These are phyloP conservation scores for Pomatostomus ruficeps DNA, from an alignment of 2,113 vertebrate species.

Conservation along the genomic window DNA sequence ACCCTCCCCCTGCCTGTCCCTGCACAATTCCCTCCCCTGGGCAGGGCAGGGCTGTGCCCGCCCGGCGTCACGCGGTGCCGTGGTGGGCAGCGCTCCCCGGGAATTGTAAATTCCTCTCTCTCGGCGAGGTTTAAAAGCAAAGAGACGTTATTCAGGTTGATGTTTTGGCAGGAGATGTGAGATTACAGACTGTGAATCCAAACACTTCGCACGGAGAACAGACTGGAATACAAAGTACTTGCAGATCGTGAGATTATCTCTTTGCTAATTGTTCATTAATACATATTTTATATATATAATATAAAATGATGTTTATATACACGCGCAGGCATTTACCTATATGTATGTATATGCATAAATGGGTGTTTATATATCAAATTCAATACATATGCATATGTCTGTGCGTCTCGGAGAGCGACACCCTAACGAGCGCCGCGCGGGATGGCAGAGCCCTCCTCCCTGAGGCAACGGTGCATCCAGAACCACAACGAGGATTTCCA, in stretches of 20 bases:
- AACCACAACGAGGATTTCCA: neutral
- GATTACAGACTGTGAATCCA: neutral
- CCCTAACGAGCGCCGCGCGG: accelerated
- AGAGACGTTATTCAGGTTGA: neutral
- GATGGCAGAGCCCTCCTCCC: neutral
- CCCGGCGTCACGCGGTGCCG: accelerated
- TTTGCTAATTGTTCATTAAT: neutral
- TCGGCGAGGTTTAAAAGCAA: neutral
- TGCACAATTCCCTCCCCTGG: accelerated
- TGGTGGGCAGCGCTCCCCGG: accelerated
- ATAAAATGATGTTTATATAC: neutral
- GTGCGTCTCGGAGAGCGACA: neutral
- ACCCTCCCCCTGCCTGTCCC: accelerated
- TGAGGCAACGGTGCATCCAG: accelerated
- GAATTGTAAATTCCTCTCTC: neutral
- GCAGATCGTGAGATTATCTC: neutral
- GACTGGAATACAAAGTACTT: neutral
- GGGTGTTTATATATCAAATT: neutral
- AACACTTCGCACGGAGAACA: neutral
- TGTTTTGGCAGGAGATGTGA: neutral
- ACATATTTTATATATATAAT: neutral
- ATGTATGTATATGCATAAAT: neutral
- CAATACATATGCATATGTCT: neutral
- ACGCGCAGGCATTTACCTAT: neutral
- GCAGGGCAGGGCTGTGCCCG: accelerated